Base-by-base conservation (phyloP, 2,888 invertebrate species). In the Platerodrilus igneus region DNA sequence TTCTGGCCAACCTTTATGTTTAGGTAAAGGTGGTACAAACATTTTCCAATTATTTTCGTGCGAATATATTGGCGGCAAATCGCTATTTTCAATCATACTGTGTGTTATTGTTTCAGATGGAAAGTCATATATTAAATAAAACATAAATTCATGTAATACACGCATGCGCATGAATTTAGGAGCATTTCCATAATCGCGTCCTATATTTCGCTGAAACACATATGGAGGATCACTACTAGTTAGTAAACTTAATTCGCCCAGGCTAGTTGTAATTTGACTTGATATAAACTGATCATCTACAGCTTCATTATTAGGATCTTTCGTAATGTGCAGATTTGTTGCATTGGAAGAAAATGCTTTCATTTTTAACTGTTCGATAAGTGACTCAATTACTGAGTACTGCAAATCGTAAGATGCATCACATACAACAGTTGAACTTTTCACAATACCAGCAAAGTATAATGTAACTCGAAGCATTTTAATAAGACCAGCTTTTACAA, bases 161-260 rank as follows among this genome's bases (percentile, higher is more conserved):
- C 78, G 72, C 64, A 83, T 76, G 26, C 84, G 71, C 7, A 78
- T 65, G 58, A 82, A 81, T 65, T 86, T 86, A 1, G 84, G 78
- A 37, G 71, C 64, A 45, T 70, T 72, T 4, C 76, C 76, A 51
- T 75, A 72, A 25, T 61, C 57, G 50, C 60, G 67, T 3, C 71
- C 71, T 4, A 63, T 53, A 51, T 60, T 63, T 49, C 53, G 52
- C 20, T 47, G 51, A 14, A 50, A 50, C 34, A 23, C 32, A 35
- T 40, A 48, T 2, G 35, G 21, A 6, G 13, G n/a, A 11, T 36
- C 19, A 14, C 27, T 29, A 14, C 32, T 39, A 14, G 36, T 6
- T 4, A 56, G 29, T 17, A 40, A 20, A 35, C 51, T 53, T 33
- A 57, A 33, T 46, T 59, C 56, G 1, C 33, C 32, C 9, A 58